Conservation (phyloP, 2,797 vertebrate genomes). For the Sebastes minor region DNA sequence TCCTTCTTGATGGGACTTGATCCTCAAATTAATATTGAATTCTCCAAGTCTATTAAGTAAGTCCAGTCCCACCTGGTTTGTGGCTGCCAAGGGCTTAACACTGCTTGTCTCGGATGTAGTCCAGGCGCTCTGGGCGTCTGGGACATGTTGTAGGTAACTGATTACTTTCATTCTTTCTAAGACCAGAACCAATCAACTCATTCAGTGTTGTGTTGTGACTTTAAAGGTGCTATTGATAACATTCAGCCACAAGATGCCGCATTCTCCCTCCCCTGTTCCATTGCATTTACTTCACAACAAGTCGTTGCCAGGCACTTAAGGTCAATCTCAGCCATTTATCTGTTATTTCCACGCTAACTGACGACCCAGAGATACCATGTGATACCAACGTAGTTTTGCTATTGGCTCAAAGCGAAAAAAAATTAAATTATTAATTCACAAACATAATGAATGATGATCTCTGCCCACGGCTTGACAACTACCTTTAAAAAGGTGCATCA, state of each 20-base stretch:
- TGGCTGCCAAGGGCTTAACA: conserved; percentile 37
- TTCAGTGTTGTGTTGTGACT: conserved; percentile 1
- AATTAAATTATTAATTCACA: too few relatives aligned
- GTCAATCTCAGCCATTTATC: too few relatives aligned
- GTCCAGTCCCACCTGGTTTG: conserved; percentile 48
- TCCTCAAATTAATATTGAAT: conserved; percentile 43
- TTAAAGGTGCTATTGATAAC: neutral
- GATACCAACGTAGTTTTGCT: too few relatives aligned
- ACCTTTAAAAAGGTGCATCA: too few relatives aligned
- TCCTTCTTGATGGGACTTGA: conserved; percentile 14
- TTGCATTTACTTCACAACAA: too few relatives aligned
- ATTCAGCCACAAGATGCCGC: rapidly evolving
- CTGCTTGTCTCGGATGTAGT: conserved; percentile 29
- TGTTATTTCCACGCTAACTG: too few relatives aligned
- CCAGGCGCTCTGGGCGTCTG: conserved; percentile 42
- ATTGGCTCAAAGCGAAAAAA: too few relatives aligned
- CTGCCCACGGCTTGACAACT: too few relatives aligned
- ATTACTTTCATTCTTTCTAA: conserved; percentile 21
- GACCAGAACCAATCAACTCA: neutral
- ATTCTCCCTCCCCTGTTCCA: too few relatives aligned
- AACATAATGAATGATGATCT: too few relatives aligned
- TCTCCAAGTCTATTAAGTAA: conserved; percentile 44
- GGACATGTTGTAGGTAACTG: conserved; percentile 22
- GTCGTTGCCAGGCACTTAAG: too few relatives aligned
- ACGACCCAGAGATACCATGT: too few relatives aligned